phyloP scores from a whole-genome alignment of 2,888 invertebrate species.

The Asteroscopus sphinx region DNA sequence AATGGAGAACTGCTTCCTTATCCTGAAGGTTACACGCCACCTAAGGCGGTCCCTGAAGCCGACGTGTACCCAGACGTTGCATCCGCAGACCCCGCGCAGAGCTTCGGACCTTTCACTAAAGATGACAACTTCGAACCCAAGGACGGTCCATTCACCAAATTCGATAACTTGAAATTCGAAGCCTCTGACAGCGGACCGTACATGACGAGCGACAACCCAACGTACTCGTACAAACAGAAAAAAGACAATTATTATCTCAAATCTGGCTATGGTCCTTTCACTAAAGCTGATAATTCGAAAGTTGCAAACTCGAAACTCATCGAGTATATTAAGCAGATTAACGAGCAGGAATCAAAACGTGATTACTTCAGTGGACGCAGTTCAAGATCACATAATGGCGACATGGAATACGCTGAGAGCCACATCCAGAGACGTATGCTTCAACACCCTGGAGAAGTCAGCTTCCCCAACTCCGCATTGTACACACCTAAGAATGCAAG shows the following conservation, averaged over 20 bases:
- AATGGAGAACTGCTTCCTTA: conserved; percentile 95
- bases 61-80: conserved; percentile 87
- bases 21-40: conserved; percentile 92
- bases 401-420: conserved; percentile 85
- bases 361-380: conserved; percentile 90
- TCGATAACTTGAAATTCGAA: conserved; percentile 88
- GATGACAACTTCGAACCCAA: conserved; percentile 90
- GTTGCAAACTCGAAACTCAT: conserved; percentile 90
- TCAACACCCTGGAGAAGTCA: conserved; percentile 91
- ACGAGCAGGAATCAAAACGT: conserved; percentile 91
- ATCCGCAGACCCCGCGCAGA: conserved; percentile 74
- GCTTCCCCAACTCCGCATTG: conserved; percentile 91
- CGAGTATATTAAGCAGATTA: conserved; percentile 92
- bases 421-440: conserved; percentile 93
- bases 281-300: conserved; percentile 91
- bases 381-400: conserved; percentile 84
- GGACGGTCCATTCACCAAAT: conserved; percentile 90
- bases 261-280: conserved; percentile 90
- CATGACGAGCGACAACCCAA: conserved; percentile 76
- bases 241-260: conserved; percentile 83
- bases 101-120: conserved; percentile 90
- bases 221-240: conserved; percentile 79
- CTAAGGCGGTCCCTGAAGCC: conserved; percentile 90
- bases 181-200: conserved; percentile 79
- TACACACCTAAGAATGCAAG: conserved; percentile 91